phyloP scores from a whole-genome alignment of 2,113 vertebrate genomes.

The Montifringilla adamsi region DNA sequence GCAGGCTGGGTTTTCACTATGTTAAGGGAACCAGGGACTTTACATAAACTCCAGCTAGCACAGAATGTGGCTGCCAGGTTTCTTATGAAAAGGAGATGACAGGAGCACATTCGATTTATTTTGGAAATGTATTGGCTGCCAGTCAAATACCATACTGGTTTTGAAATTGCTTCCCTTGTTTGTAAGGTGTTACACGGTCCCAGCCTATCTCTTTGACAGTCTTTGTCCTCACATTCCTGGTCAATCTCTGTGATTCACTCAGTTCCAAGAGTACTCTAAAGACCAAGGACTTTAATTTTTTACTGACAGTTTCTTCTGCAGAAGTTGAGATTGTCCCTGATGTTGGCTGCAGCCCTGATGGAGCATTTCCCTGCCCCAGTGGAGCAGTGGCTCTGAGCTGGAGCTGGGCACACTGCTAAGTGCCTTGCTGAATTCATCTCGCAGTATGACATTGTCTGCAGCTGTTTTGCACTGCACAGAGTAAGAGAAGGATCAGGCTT shows the following conservation, averaged over 20 bases:
- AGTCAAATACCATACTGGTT: conserved; percentile 67
- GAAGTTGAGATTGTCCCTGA: background rate
- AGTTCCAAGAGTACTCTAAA: background rate
- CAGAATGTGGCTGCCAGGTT: conserved; percentile 64
- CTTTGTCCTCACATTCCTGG: conserved; percentile 39
- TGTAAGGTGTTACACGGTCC: conserved; percentile 47
- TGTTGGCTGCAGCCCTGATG: background rate
- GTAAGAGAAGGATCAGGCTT: background rate
- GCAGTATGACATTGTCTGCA: background rate
- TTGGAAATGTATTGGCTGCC: conserved; percentile 64
- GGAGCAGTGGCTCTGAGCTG: background rate
- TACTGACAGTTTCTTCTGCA: background rate
- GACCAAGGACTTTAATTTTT: background rate
- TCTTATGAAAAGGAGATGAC: conserved; percentile 73
- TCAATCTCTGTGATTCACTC: conserved; percentile 3
- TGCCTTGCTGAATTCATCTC: background rate
- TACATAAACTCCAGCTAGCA: conserved; percentile 55
- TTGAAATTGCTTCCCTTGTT: conserved; percentile 60
- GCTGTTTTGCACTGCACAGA: background rate
- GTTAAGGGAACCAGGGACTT: conserved; percentile 60
- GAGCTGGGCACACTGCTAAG: background rate
- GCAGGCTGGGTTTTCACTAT: conserved; percentile 26
- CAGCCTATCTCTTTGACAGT: conserved; percentile 41
- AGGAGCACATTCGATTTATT: conserved; percentile 66
- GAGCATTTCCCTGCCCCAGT: background rate